A percentile compares a stretch with the other conserved stretches of the same genome.
phyloP scores from a whole-genome alignment of 2,888 invertebrate genomes.

The Loripinus fragilis region DNA sequence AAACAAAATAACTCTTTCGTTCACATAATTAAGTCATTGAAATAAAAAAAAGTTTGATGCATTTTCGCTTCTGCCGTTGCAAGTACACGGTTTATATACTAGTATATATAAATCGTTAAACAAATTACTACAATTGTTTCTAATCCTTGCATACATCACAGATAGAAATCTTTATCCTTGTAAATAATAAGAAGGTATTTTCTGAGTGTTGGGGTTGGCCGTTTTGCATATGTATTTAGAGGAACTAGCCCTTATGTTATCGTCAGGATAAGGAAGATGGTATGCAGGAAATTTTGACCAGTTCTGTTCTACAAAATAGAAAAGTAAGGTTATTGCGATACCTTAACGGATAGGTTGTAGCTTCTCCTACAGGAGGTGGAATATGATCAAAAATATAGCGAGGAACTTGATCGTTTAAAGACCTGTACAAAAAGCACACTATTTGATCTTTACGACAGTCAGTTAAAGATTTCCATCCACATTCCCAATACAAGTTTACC shows the following conservation, averaged over 20 bases:
- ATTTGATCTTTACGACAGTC: too few species aligned
- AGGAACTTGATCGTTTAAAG: neutral
- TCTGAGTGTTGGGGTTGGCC: neutral
- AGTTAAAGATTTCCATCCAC: neutral
- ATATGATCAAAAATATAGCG: neutral
- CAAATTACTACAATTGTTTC: constrained; percentile 5
- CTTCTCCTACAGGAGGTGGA: neutral
- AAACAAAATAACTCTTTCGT: too few species aligned
- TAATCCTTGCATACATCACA: neutral
- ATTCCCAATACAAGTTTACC: neutral
- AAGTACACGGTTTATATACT: neutral
- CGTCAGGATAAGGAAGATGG: neutral
- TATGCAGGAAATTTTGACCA: neutral
- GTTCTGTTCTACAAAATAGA: neutral
- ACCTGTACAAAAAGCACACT: neutral
- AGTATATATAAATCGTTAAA: neutral
- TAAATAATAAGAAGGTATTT: neutral
- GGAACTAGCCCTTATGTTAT: too few species aligned
- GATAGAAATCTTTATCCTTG: neutral
- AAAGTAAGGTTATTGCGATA: neutral
- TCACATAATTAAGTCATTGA: neutral
- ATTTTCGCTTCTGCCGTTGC: neutral
- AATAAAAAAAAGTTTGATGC: neutral
- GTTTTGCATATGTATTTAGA: neutral
- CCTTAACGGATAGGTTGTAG: neutral